Conservation (phyloP, 2,888 invertebrate genomes). For the Drepana falcataria region DNA sequence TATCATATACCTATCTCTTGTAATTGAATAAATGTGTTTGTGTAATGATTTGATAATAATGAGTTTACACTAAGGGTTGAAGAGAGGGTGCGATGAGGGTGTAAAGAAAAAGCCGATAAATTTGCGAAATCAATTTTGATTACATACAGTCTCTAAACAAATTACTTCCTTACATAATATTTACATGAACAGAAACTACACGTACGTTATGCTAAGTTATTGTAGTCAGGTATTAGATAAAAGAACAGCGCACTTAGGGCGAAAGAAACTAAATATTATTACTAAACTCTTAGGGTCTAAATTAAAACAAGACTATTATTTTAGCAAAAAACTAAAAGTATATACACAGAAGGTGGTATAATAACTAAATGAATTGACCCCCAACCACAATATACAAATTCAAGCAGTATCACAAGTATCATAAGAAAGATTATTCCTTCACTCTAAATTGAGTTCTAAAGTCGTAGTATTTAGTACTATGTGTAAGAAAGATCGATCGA, state of each 20-base stretch:
- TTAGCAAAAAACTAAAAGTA: neutral
- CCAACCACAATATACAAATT: neutral
- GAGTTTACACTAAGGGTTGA: too few species aligned
- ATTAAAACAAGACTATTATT: conserved; percentile 1
- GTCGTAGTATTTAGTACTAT: too few species aligned
- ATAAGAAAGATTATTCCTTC: neutral
- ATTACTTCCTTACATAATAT: conserved; percentile 59
- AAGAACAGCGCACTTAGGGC: conserved; percentile 36
- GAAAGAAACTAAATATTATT: conserved; percentile 36
- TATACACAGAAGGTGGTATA: neutral
- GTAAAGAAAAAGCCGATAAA: conserved; percentile 30
- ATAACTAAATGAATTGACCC: neutral
- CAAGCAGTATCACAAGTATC: neutral
- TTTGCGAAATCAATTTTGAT: conserved; percentile 52
- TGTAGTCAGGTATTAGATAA: conserved; percentile 58
- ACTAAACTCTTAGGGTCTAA: conserved; percentile 9
- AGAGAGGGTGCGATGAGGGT: too few species aligned
- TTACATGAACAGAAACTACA: conserved; percentile 49
- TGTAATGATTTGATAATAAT: too few species aligned
- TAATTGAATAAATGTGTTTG: too few species aligned
- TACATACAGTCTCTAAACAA: conserved; percentile 59
- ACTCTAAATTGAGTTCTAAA: too few species aligned
- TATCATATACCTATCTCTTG: too few species aligned
- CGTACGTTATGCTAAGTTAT: conserved; percentile 34
- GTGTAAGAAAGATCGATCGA: too few species aligned